Conservation (phyloP, 2,113 vertebrate genomes). For the Hirundichthys speculiger region DNA sequence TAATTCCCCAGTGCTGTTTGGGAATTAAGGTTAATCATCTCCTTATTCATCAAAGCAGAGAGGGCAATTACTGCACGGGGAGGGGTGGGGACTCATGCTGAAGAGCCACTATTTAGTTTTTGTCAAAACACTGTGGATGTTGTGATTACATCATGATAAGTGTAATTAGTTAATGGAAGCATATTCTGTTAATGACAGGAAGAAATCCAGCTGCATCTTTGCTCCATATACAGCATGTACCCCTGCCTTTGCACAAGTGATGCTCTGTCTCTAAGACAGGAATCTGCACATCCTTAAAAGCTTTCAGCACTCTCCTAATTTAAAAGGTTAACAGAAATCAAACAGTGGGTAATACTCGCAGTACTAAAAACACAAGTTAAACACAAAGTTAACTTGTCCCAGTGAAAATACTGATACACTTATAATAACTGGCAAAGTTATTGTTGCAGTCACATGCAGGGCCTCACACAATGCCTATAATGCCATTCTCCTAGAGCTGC, state of each 20-base stretch:
- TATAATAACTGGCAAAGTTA: too few relatives aligned
- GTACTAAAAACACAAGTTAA: too few relatives aligned
- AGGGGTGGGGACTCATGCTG: slow-evolving; percentile 78
- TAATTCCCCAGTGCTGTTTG: slow-evolving; percentile 88
- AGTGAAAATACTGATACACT: too few relatives aligned
- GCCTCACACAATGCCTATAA: too few relatives aligned
- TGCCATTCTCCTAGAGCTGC: too few relatives aligned
- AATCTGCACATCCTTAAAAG: background rate
- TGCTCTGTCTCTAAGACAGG: too few relatives aligned
- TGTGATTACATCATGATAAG: slow-evolving; percentile 87
- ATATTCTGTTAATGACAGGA: slow-evolving; percentile 74
- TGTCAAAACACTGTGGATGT: slow-evolving; percentile 75
- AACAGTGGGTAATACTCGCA: slow-evolving; percentile 37
- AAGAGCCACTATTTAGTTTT: slow-evolving; percentile 75
- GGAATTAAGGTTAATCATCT: slow-evolving; percentile 97
- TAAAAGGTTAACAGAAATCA: background rate
- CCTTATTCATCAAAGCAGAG: slow-evolving; percentile 90
- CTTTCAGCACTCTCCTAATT: background rate
- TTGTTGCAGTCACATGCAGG: too few relatives aligned
- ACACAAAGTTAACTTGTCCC: too few relatives aligned
- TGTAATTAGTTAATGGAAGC: slow-evolving; percentile 85
- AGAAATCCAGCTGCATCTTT: slow-evolving; percentile 50
- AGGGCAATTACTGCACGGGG: slow-evolving; percentile 88
- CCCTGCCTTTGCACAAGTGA: too few relatives aligned
- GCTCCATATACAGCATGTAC: background rate